Evolutionary conservation across 1,140 invertebrate genomes (phyloP), one percentile per base, ranked within the genome.

Genomic region (Hycleus cichorii): DNA sequence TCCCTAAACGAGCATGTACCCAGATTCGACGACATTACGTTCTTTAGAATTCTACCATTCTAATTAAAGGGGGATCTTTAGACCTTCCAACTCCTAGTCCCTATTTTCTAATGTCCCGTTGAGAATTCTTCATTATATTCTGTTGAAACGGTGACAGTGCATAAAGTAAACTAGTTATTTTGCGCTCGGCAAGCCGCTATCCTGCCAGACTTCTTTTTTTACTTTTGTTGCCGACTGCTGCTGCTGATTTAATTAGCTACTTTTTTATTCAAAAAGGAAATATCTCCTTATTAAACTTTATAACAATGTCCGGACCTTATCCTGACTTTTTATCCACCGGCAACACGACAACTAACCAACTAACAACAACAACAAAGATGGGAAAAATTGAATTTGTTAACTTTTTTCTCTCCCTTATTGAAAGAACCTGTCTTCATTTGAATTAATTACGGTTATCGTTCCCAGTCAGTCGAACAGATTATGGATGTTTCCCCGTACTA

Each of bases 161-260:
- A 58, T 58, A 58, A 58, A 58, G 56, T 51, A 58, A 58, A 58
- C 40, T 58, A 58, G 56, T 58, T 58, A 58, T 51, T 58, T 58
- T 58, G 51, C 56, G 49, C 48, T 58, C 48, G 12, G 40, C 56
- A 58, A 40, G 32, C 32, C 32, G 32, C 32, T 32, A 32, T 4
- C 7, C 32, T 32, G 32, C 32, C 32, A 32, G 32, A 5, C 1
- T 32, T 32, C 32, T 32, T 32, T 32, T 32, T 32, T 7, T 32
- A 32, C 32, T 32, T 32, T 7, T 32, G 56, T 58, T 51, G 56
- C 27, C 48, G 45, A 27, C 44, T 42, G 42, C 56, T 51, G 40
- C 39, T 42, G 42, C 56, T 50, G 56, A 58, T 58, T 58, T 58
- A 58, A 58, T 58, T 58, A 58, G 56, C 49, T 58, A 50, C 32